Evolutionary conservation across 2,888 invertebrate genomes (phyloP).

Genomic region (Taphrorychus bicolor): DNA sequence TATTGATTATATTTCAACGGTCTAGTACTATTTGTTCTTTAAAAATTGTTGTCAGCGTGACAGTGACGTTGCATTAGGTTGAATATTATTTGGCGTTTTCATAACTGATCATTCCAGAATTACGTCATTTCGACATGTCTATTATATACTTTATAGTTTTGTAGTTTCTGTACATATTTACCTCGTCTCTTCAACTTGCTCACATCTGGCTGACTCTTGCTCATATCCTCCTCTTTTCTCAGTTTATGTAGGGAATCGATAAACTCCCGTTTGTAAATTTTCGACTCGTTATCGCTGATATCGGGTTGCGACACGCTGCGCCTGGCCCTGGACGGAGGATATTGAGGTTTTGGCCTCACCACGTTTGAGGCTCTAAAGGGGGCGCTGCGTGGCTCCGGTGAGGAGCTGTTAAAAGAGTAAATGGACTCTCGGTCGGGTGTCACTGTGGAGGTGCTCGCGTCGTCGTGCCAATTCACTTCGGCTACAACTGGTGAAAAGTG

Average conservation of each 20-base stretch:
- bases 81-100: too few species aligned
- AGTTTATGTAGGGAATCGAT: slow-evolving; percentile 44
- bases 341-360: slow-evolving; percentile 44
- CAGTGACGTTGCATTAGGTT: too few species aligned
- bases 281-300: slow-evolving; percentile 47
- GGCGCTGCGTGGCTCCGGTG: slow-evolving; percentile 49
- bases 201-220: slow-evolving; percentile 50
- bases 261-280: slow-evolving; percentile 43
- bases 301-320: slow-evolving; percentile 55
- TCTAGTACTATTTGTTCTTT: too few species aligned
- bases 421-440: slow-evolving; percentile 54
- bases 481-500: slow-evolving; percentile 82
- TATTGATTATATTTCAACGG: too few species aligned
- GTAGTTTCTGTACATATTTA: too few species aligned
- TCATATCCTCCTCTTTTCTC: slow-evolving; percentile 43
- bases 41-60: too few species aligned
- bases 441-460: slow-evolving; percentile 55
- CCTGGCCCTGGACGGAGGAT: slow-evolving; percentile 42
- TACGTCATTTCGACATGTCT: too few species aligned
- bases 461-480: slow-evolving; percentile 80
- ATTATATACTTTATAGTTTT: too few species aligned
- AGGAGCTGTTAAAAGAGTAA: slow-evolving; percentile 53
- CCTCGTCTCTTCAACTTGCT: slow-evolving; percentile 45
- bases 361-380: slow-evolving; percentile 43
- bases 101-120: too few species aligned